Evolutionary conservation across 2,888 invertebrate species (phyloP), one percentile per base, ranked within the genome.

Genomic region (Campoletis raptor): DNA sequence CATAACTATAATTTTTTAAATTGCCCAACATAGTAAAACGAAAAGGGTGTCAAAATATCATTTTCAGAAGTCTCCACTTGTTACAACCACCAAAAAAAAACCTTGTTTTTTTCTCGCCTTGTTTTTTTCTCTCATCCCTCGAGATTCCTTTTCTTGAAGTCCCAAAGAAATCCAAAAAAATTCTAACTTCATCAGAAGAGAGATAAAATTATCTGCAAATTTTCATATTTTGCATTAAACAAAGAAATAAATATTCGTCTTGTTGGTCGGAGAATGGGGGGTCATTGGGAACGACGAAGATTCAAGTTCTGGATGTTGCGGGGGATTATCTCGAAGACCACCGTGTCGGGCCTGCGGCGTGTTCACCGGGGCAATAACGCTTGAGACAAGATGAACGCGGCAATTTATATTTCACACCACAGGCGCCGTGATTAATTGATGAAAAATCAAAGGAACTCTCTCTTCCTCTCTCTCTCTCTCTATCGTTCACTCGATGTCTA

Each of bases 391-490:
- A 86, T 86, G 84, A 86, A 87, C 86, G 86, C 86, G 86, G 86
- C 86, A 82, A 87, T 87, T 87, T 87, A 87, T 87, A 87, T 85
- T 87, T 87, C 86, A 87, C 86, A 87, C 86, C 86, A 70, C 85
- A 85, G 86, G 86, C 86, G 86, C 86, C 86, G 76, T 87, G 86
- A 87, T 87, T 80, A 87, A 87, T 87, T 79, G 86, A 85, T 85
- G 85, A 85, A 85, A 85, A 87, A 85, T 85, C 85, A 82, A 87
- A 85, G 70, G 73, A 77, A 30, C 78, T 77, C 76, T 21, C 54
- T 70, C 36, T 42, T 21, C 52, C 76, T 85, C 84, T 83, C 87
- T 66, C 83, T 72, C 81, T 74, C 79, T 76, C 73, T 52, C 57
- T 42, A 36, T 74, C 42, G 48, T 42, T 73, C 64, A 36, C 67